These are phyloP conservation scores for Xiphorhynchus elegans DNA, from an alignment of 2,113 vertebrate species.

Conservation along the genomic window DNA sequence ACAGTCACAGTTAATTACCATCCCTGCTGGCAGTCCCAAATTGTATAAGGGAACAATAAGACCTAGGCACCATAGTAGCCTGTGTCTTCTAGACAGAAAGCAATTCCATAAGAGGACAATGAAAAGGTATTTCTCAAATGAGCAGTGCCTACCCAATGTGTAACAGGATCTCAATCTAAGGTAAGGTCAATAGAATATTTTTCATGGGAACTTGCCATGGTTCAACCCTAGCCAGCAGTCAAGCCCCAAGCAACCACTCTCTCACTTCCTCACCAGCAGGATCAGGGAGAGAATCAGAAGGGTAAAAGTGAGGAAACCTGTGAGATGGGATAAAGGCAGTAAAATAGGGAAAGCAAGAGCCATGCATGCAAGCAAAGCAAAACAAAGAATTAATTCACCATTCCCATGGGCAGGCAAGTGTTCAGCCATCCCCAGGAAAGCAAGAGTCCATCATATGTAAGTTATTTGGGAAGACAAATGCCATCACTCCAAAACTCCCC, in stretches of 20 bases:
- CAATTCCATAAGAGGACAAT: neutral
- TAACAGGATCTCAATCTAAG: neutral
- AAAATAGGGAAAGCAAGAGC: neutral
- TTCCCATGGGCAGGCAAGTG: neutral
- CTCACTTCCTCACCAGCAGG: neutral
- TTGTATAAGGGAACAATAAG: neutral
- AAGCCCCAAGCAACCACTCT: rapidly evolving
- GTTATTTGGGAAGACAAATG: neutral
- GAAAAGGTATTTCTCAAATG: neutral
- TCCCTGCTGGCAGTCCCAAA: neutral
- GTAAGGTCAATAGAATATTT: neutral
- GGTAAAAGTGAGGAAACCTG: neutral
- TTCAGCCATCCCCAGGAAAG: neutral
- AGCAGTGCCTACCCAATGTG: neutral
- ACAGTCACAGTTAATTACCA: neutral
- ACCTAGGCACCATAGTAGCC: neutral
- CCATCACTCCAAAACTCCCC: neutral
- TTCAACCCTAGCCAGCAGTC: neutral
- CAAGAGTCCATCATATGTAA: neutral
- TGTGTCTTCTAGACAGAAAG: neutral
- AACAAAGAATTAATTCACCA: neutral
- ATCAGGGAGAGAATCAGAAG: neutral
- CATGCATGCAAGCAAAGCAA: rapidly evolving
- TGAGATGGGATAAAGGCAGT: neutral
- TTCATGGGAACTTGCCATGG: neutral